Conservation (phyloP, 2,113 vertebrate species). For the Zosterops lateralis region DNA sequence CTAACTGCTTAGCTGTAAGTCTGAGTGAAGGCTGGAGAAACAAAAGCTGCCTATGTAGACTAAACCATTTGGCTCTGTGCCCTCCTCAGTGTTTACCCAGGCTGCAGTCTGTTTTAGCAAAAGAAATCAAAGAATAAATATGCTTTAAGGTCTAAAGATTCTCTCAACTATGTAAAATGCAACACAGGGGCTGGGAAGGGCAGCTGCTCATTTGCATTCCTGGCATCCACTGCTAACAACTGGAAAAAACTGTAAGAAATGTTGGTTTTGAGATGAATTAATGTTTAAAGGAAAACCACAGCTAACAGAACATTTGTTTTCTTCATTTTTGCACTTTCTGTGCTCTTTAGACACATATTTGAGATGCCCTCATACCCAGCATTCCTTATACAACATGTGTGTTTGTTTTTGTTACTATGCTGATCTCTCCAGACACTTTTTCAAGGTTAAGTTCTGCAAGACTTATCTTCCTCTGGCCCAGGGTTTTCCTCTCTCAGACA, state of each 20-base stretch:
- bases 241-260: slow-evolving; percentile 34
- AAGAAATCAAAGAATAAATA: slow-evolving; percentile 63
- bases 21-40: slow-evolving; percentile 53
- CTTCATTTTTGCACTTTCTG: background rate
- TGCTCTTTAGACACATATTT: background rate
- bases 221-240: background rate
- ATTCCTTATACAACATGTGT: background rate
- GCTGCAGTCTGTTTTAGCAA: slow-evolving; percentile 42
- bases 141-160: slow-evolving; percentile 62
- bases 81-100: slow-evolving; percentile 42
- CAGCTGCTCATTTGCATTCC: slow-evolving; percentile 51
- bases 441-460: background rate
- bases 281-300: slow-evolving; percentile 18
- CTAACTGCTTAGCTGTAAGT: slow-evolving; percentile 48
- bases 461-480: background rate
- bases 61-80: slow-evolving; percentile 45
- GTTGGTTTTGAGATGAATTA: background rate
- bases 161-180: slow-evolving; percentile 39
- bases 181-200: slow-evolving; percentile 24
- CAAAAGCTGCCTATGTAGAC: slow-evolving; percentile 49
- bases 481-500: background rate
- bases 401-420: background rate
- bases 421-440: background rate
- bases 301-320: background rate
- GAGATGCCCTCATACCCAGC: background rate